Conservation (phyloP, 2,888 invertebrate species). For the Rapana venosa region DNA sequence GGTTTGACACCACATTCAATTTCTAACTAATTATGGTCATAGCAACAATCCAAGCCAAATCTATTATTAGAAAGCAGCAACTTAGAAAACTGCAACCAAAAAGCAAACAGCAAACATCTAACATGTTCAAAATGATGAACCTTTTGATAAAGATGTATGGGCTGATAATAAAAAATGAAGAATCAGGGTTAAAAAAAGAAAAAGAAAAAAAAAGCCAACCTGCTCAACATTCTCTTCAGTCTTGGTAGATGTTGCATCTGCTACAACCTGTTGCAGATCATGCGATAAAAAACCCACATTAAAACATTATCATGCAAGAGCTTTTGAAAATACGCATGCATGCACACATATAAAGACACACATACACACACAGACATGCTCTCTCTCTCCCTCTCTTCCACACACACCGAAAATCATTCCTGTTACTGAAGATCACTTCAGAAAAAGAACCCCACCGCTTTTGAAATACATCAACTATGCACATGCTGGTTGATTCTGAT, state of each 20-base stretch:
- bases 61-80: slow-evolving; percentile 20
- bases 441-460: no score
- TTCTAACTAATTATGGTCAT: background rate
- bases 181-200: background rate
- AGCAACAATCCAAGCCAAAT: slow-evolving; percentile 9
- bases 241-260: slow-evolving; percentile 58
- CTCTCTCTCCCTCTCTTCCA: no score
- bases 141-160: background rate
- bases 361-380: background rate
- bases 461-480: no score
- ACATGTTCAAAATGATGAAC: background rate
- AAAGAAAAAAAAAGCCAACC: slow-evolving; percentile 35
- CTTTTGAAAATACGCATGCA: background rate
- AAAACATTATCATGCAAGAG: background rate
- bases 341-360: background rate
- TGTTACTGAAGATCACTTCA: no score
- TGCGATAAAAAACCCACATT: background rate
- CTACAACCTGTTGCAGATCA: slow-evolving; percentile 57
- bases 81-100: background rate
- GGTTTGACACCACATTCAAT: background rate
- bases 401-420: background rate
- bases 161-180: background rate
- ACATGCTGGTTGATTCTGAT: no score
- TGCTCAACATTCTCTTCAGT: slow-evolving; percentile 52
- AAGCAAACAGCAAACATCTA: slow-evolving; percentile 12